phyloP scores from a whole-genome alignment of 2,888 invertebrate species.

The Lutraria lutraria region DNA sequence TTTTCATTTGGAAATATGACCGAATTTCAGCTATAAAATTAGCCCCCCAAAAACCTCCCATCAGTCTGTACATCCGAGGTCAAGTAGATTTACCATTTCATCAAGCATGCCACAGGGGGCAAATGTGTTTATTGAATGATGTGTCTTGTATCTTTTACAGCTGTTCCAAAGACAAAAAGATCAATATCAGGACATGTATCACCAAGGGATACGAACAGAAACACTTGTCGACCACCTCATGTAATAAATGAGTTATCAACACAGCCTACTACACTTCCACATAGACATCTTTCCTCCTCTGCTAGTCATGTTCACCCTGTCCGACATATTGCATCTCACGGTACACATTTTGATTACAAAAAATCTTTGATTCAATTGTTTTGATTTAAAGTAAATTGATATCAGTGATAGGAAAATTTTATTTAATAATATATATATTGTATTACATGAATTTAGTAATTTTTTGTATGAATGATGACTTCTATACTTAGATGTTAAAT shows the following conservation, averaged over 20 bases:
- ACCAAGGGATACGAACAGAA: conserved; percentile 2
- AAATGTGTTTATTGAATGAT: too few relatives aligned
- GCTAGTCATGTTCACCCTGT: conserved; percentile 25
- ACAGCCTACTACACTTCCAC: conserved; percentile 45
- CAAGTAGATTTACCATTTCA: too few relatives aligned
- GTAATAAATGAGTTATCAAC: conserved; percentile 70
- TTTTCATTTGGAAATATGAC: too few relatives aligned
- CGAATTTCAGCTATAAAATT: too few relatives aligned
- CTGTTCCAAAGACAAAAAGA: conserved; percentile 50
- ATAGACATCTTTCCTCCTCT: conserved; percentile 48
- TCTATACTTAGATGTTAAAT: too few relatives aligned
- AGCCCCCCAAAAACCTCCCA: too few relatives aligned
- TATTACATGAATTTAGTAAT: too few relatives aligned
- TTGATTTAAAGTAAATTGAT: background rate
- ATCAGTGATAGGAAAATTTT: too few relatives aligned
- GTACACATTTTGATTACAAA: background rate
- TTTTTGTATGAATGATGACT: too few relatives aligned
- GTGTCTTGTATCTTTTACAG: conserved; percentile 2
- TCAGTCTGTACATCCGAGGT: too few relatives aligned
- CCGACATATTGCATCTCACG: conserved; percentile 49
- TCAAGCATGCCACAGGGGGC: too few relatives aligned
- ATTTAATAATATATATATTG: too few relatives aligned
- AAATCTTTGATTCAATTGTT: background rate
- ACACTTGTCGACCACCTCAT: conserved; percentile 38
- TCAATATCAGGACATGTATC: conserved; percentile 31